phyloP scores from a whole-genome alignment of 2,797 vertebrate species.

The Agapornis canus region DNA sequence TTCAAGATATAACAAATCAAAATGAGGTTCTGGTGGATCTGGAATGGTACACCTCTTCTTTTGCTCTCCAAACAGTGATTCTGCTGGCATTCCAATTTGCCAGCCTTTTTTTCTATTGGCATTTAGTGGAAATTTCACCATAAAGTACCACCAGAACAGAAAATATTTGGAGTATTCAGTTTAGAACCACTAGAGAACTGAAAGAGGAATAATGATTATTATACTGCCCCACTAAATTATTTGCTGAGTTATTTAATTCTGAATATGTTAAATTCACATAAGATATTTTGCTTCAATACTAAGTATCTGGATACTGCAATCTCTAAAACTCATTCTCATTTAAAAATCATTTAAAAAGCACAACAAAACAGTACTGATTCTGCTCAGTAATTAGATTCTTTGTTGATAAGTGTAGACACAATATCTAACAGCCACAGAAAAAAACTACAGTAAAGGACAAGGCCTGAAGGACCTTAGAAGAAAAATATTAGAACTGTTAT shows the following conservation, averaged over 20 bases:
- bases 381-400: neutral
- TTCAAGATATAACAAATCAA: neutral
- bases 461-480: neutral
- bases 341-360: neutral
- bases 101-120: neutral
- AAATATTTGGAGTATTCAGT: neutral
- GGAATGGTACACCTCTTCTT: rapidly evolving
- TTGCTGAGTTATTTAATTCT: neutral
- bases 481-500: neutral
- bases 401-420: neutral
- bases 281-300: neutral
- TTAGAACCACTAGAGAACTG: neutral
- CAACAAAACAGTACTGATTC: neutral
- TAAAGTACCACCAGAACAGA: neutral
- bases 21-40: neutral
- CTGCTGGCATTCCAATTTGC: neutral
- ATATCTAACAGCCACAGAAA: neutral
- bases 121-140: neutral
- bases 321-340: neutral
- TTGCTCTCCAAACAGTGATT: neutral
- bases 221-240: neutral
- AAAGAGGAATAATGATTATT: neutral
- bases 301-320: neutral
- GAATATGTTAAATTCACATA: neutral
- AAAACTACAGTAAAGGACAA: neutral